These are phyloP conservation scores for Esox masquinongy DNA, from an alignment of 2,797 vertebrate genomes.

Conservation along the genomic window DNA sequence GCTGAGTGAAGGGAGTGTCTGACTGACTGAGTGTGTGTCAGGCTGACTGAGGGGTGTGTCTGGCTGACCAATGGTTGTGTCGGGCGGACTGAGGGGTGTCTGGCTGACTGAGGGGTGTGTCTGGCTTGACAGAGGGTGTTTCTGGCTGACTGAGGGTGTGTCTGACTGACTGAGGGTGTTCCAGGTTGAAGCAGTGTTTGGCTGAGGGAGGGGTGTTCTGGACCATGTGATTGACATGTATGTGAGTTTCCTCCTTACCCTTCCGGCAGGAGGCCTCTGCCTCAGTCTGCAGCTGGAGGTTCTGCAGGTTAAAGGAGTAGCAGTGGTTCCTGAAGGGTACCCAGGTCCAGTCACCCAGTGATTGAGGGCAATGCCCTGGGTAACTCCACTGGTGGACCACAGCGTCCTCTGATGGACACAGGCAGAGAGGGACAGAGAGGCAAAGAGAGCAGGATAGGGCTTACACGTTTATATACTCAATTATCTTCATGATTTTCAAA, in stretches of 20 bases:
- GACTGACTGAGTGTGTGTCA: too few species aligned
- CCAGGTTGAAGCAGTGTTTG: too few species aligned
- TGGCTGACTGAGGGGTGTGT: too few species aligned
- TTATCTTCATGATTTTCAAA: neutral
- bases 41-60: too few species aligned
- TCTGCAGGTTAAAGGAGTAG: constrained; percentile 93
- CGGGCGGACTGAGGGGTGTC: too few species aligned
- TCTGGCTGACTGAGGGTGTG: too few species aligned
- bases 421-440: neutral
- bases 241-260: constrained; percentile 67
- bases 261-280: constrained; percentile 83
- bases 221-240: neutral
- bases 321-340: constrained; percentile 92
- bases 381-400: constrained; percentile 78
- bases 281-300: constrained; percentile 82
- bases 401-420: constrained; percentile 51
- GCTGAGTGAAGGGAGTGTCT: too few species aligned
- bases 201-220: neutral
- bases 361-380: constrained; percentile 84
- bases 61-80: too few species aligned
- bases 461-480: neutral
- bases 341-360: constrained; percentile 85
- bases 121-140: too few species aligned
- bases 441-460: neutral
- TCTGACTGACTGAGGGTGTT: too few species aligned